phyloP scores from a whole-genome alignment of 2,888 invertebrate genomes.

The Stenichneumon culpator region DNA sequence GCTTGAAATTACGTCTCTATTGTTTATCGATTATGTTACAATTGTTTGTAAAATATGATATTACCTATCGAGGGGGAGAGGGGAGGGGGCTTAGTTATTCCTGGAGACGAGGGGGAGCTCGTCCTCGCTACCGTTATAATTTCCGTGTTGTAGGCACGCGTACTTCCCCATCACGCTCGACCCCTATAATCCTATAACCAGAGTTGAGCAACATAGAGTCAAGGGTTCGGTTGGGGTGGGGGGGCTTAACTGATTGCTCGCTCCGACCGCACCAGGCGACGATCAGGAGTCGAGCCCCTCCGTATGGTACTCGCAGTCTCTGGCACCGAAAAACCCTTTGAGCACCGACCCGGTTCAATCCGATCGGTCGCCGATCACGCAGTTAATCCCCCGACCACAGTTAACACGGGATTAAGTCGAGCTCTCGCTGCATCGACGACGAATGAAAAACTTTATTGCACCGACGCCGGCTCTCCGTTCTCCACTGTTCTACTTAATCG shows the following conservation, averaged over 20 bases:
- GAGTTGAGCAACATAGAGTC: slow-evolving; percentile 58
- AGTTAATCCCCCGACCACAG: slow-evolving; percentile 49
- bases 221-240: not conserved
- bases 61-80: slow-evolving; percentile 11
- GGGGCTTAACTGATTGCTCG: slow-evolving; percentile 50
- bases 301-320: slow-evolving; percentile 25
- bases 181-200: slow-evolving; percentile 62
- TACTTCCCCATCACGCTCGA: slow-evolving; percentile 64
- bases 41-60: slow-evolving; percentile 45
- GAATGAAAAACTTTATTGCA: slow-evolving; percentile 29
- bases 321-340: slow-evolving; percentile 15
- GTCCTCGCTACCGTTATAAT: slow-evolving; percentile 38
- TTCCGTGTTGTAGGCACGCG: slow-evolving; percentile 63
- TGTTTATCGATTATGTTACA: slow-evolving; percentile 22
- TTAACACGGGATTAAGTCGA: slow-evolving; percentile 52
- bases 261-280: slow-evolving; percentile 20
- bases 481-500: slow-evolving; percentile 41
- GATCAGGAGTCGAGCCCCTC: slow-evolving; percentile 17
- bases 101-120: slow-evolving; percentile 8
- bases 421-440: not conserved
- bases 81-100: slow-evolving; percentile 21
- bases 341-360: not conserved
- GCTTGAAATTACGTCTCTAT: not conserved
- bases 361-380: slow-evolving; percentile 11
- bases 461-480: not conserved